phyloP scores from a whole-genome alignment of 2,888 invertebrate species.

The Ormyrus labotus region DNA sequence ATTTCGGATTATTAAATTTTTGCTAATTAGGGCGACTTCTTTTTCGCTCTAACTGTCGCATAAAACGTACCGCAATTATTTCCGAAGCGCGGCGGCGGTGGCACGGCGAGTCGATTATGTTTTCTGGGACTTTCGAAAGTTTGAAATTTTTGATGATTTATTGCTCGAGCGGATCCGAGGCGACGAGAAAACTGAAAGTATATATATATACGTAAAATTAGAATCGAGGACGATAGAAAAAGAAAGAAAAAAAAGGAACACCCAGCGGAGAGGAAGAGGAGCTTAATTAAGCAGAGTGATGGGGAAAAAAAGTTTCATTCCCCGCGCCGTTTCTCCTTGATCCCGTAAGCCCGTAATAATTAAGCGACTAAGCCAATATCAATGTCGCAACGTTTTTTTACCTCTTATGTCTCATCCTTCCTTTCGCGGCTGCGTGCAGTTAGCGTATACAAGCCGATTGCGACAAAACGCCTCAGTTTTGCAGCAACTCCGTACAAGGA shows the following conservation, averaged over 20 bases:
- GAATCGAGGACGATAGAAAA: too few relatives aligned
- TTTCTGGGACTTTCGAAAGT: slow-evolving; percentile 31
- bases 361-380: slow-evolving; percentile 5
- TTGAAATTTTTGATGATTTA: slow-evolving; percentile 22
- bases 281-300: slow-evolving; percentile 5
- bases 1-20: not conserved
- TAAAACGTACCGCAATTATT: not conserved
- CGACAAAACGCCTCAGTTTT: slow-evolving; percentile 51
- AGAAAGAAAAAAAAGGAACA: slow-evolving; percentile 1
- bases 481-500: slow-evolving; percentile 32
- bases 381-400: slow-evolving; percentile 27
- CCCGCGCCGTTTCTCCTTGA: slow-evolving; percentile 3
- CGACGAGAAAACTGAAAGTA: not conserved
- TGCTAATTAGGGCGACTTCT: not conserved
- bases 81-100: not conserved
- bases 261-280: not conserved
- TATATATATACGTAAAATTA: too few relatives aligned
- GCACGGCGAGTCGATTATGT: not conserved
- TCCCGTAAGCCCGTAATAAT: not conserved
- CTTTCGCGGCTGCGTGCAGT: not conserved
- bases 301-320: too few relatives aligned
- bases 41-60: not conserved
- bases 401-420: not conserved
- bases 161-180: not conserved
- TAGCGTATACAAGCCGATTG: slow-evolving; percentile 32